Evolutionary conservation across 2,797 vertebrate species (phyloP).

Genomic region (Odontamblyopus rebecca): DNA sequence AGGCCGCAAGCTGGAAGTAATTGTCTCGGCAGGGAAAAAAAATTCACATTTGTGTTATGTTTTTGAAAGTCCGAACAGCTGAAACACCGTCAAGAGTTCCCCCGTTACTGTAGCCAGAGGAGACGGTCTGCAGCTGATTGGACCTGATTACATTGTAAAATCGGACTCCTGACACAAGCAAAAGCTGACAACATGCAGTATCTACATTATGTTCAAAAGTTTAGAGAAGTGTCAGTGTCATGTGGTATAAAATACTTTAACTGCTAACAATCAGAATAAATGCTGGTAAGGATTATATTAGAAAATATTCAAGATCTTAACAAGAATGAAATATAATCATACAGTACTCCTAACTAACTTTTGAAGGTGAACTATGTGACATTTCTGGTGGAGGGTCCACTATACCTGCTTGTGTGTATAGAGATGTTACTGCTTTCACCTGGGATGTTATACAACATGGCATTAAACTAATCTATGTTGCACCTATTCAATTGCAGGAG

Average conservation of each 20-base stretch:
- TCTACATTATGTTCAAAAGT: background rate
- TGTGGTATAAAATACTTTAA: background rate
- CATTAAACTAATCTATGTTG: too few relatives aligned
- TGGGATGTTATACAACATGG: too few relatives aligned
- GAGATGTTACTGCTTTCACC: too few relatives aligned
- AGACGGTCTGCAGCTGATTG: conserved; percentile 18
- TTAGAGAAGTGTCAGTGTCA: background rate
- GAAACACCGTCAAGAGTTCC: conserved; percentile 14
- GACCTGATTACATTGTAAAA: conserved; percentile 13
- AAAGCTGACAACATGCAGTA: background rate
- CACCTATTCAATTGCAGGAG: too few relatives aligned
- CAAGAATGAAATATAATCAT: background rate
- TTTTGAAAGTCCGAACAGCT: conserved; percentile 41
- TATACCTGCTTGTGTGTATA: too few relatives aligned
- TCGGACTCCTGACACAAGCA: background rate
- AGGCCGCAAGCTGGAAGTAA: conserved; percentile 49
- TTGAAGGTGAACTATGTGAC: too few relatives aligned
- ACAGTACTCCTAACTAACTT: background rate
- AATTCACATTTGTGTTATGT: conserved; percentile 23
- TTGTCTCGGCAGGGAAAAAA: conserved; percentile 32
- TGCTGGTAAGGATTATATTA: background rate
- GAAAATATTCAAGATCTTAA: background rate
- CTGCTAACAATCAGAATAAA: background rate
- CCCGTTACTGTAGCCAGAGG: conserved; percentile 4
- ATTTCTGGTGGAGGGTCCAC: too few relatives aligned